Conservation (phyloP, 2,888 invertebrate species). For the Anthophora plumipes region DNA sequence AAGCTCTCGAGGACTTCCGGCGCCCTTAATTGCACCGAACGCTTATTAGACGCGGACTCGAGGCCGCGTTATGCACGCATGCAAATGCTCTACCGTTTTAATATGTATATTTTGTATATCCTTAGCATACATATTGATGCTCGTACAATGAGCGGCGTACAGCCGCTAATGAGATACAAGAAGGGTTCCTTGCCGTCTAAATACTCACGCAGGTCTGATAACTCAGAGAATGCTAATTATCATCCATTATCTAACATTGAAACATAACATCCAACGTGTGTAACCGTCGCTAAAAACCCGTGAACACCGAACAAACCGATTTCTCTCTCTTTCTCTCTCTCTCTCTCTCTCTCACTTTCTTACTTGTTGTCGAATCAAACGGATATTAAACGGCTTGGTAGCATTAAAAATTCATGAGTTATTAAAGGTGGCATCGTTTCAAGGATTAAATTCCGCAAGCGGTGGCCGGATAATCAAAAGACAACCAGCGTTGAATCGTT, state of each 20-base stretch:
- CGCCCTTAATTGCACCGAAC: slow-evolving; percentile 48
- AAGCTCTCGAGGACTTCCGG: slow-evolving; percentile 38
- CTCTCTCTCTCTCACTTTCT: not conserved
- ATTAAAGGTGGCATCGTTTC: not conserved
- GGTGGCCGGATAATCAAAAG: not conserved
- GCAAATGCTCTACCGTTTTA: slow-evolving; percentile 43
- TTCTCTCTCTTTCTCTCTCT: not conserved
- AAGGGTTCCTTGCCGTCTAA: not conserved
- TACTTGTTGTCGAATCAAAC: not conserved
- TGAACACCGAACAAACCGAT: not conserved
- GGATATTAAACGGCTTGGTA: not conserved
- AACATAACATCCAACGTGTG: not conserved
- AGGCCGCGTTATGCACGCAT: slow-evolving; percentile 38
- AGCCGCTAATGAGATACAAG: slow-evolving; percentile 34
- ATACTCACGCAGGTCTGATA: slow-evolving; percentile 30
- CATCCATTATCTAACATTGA: slow-evolving; percentile 17
- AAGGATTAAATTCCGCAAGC: not conserved
- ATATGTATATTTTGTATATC: slow-evolving; percentile 51
- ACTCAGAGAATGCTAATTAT: slow-evolving; percentile 27
- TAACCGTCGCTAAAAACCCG: not conserved
- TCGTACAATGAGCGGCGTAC: slow-evolving; percentile 24
- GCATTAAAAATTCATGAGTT: not conserved
- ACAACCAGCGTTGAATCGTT: not conserved
- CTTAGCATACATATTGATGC: slow-evolving; percentile 26
- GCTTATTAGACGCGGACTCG: slow-evolving; percentile 45